Evolutionary conservation across 2,797 vertebrate genomes (phyloP).

Genomic region (Lutjanus argentimaculatus): DNA sequence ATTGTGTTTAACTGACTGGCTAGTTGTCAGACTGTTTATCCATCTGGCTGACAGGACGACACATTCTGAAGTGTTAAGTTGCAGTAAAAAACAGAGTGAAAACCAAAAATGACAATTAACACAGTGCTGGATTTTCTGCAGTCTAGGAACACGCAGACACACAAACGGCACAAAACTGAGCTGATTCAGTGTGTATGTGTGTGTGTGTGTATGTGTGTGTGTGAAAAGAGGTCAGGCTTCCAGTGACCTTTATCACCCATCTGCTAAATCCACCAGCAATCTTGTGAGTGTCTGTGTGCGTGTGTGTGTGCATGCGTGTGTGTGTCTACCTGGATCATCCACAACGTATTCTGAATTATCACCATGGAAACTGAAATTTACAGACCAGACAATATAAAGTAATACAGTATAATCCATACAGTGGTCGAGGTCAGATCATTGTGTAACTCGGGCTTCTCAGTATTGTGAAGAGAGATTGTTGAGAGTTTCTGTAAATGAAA

Average conservation of each 20-base stretch:
- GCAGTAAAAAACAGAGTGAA: constrained; percentile 14
- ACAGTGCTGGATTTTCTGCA: background rate
- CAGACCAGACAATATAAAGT: constrained; percentile 9
- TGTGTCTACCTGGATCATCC: background rate
- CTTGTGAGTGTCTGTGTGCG: background rate
- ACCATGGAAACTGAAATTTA: constrained; percentile 57
- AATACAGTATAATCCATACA: background rate
- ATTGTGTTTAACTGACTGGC: background rate
- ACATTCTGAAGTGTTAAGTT: constrained; percentile 41
- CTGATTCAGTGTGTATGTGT: background rate
- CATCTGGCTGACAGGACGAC: constrained; percentile 36
- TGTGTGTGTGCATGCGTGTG: background rate
- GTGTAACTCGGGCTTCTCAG: background rate
- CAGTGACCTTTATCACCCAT: constrained; percentile 69
- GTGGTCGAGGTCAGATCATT: background rate
- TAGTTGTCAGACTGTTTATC: constrained; percentile 17
- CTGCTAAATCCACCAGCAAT: constrained; percentile 54
- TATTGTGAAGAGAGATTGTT: background rate
- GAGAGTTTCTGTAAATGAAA: background rate
- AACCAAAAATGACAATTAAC: constrained; percentile 9
- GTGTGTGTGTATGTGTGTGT: background rate
- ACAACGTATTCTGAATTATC: constrained; percentile 33
- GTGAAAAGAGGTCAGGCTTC: constrained; percentile 45
- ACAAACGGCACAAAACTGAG: background rate
- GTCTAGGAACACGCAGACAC: background rate